phyloP scores from a whole-genome alignment of 2,113 vertebrate genomes.

The Macquaria australasica region DNA sequence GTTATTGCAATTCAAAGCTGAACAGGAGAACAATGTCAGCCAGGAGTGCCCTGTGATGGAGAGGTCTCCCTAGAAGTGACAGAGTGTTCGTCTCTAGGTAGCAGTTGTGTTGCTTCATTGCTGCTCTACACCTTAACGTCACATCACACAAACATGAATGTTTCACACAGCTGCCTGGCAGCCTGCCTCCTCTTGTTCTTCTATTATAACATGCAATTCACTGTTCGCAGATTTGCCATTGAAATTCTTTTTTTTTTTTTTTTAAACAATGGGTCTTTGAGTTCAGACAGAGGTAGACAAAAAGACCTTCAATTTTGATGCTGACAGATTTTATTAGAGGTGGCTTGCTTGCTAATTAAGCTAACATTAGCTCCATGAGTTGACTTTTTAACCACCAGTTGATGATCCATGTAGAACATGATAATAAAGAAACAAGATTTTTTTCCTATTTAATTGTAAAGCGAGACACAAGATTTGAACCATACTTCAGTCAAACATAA shows the following conservation, averaged over 20 bases:
- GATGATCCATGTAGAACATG: no score
- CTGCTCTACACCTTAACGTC: not conserved
- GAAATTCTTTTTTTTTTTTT: not conserved
- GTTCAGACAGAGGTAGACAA: not conserved
- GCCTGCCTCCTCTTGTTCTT: not conserved
- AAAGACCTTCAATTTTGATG: not conserved
- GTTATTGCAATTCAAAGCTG: conserved; percentile 2
- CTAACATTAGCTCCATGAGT: not conserved
- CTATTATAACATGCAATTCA: not conserved
- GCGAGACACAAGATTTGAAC: no score
- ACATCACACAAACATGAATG: not conserved
- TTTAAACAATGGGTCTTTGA: not conserved
- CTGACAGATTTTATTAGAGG: not conserved
- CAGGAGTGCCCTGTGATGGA: conserved; percentile 7
- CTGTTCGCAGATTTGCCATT: not conserved
- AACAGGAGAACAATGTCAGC: not conserved
- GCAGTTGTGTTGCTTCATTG: not conserved
- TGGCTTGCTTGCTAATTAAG: not conserved
- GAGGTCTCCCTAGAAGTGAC: not conserved
- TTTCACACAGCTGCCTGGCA: not conserved
- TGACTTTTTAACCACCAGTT: no score
- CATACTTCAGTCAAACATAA: no score
- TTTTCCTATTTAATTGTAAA: no score
- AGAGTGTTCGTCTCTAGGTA: not conserved
- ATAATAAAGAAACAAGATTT: no score